A percentile compares a stretch with the other conserved stretches of the same genome.
These are phyloP conservation scores for Zhengitettix transpicula DNA, from an alignment of 2,888 invertebrate genomes.

Conservation along the genomic window DNA sequence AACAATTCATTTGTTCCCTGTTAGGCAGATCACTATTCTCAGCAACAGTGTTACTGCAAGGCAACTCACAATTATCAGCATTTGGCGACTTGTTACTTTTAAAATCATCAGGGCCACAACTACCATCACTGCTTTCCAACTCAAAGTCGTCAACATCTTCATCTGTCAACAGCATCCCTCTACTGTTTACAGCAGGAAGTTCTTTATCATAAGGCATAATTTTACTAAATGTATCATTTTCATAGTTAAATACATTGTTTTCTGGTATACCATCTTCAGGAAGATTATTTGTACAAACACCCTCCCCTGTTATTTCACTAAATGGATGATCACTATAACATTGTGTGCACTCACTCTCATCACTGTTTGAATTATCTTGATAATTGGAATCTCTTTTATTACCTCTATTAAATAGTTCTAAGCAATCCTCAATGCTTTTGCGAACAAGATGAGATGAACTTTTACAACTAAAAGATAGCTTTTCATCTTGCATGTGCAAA, in stretches of 20 bases:
- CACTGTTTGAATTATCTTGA: neutral
- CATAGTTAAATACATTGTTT: neutral
- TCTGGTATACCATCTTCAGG: neutral
- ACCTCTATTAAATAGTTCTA: too few species aligned
- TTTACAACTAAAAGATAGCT: neutral
- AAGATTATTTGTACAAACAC: too few species aligned
- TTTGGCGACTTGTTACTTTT: neutral
- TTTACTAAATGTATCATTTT: too few species aligned
- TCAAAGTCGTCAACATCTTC: neutral
- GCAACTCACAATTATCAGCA: neutral
- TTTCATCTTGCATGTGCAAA: neutral
- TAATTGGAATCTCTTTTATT: neutral
- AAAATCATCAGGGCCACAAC: neutral
- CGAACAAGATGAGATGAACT: neutral
- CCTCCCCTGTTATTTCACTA: neutral
- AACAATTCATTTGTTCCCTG: constrained; percentile 3
- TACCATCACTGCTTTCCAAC: neutral
- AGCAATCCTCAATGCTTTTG: neutral
- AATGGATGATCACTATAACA: neutral
- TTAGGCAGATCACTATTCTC: neutral
- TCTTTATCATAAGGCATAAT: too few species aligned
- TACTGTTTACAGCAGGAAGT: neutral
- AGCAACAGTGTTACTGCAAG: neutral
- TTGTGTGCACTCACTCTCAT: neutral
- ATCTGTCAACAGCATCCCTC: neutral